Evolutionary conservation across 53 echinoderm and acorn worm species (phyloP).

Genomic region (Henricia sp.): DNA sequence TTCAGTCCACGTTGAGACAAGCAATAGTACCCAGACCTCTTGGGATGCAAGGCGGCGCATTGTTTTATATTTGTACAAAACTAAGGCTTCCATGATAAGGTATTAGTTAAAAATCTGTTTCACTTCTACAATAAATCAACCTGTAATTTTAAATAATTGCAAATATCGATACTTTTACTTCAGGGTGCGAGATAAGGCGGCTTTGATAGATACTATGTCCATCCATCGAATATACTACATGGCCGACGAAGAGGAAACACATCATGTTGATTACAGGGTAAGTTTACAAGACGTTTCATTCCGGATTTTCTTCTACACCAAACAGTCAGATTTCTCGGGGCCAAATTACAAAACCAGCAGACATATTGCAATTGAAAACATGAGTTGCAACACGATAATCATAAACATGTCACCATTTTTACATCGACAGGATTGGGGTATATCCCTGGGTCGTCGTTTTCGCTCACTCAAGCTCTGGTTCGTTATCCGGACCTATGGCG

Average conservation of each 20-base stretch:
- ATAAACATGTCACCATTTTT: not conserved
- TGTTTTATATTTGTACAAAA: too few relatives aligned
- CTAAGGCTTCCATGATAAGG: too few relatives aligned
- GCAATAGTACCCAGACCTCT: too few relatives aligned
- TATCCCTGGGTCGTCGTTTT: slow-evolving; percentile 76
- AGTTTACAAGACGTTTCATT: not conserved
- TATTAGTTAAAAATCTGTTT: too few relatives aligned
- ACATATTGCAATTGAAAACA: not conserved
- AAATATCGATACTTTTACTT: too few relatives aligned
- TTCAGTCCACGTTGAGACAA: too few relatives aligned
- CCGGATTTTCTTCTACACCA: not conserved
- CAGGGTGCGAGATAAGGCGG: slow-evolving; percentile 73
- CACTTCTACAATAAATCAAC: too few relatives aligned
- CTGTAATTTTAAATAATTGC: too few relatives aligned
- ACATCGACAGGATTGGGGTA: slow-evolving; percentile 72
- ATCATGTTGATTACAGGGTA: slow-evolving; percentile 75
- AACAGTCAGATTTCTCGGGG: not conserved
- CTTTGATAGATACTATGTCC: slow-evolving; percentile 65
- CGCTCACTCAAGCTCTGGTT: slow-evolving; percentile 85
- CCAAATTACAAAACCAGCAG: not conserved
- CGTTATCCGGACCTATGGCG: slow-evolving; percentile 76
- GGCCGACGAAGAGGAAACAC: slow-evolving; percentile 71
- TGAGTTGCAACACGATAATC: not conserved
- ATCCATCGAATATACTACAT: slow-evolving; percentile 75
- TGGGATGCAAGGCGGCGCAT: too few relatives aligned